Base-by-base conservation (phyloP, 1,140 invertebrate genomes). In the Heliothis subflexa region DNA sequence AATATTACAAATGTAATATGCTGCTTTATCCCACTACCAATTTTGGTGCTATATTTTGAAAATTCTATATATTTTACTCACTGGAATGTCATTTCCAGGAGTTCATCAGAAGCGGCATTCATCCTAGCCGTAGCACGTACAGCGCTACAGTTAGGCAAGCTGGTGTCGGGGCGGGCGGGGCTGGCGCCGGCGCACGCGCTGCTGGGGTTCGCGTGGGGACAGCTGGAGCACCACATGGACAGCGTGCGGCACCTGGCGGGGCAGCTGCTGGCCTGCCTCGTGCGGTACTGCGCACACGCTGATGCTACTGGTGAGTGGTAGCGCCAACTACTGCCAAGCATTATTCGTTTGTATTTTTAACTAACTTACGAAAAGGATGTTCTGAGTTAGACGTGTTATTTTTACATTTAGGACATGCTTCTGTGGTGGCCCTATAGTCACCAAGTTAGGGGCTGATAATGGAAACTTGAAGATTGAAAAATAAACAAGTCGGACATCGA, bases 201-300 rank as follows among this genome's bases (percentile, higher is more conserved):
- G 75, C 80, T 95, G 7, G 45, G 71, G 55, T 95, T 92, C 78
- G 84, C 93, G 10, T 95, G 95, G 95, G 52, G 87, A 0, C 92
- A 95, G 81, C 84, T 96, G 7, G 91, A 96, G 40, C 94, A 96
- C 80, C 89, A 95, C 80, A 94, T 96, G 79, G 96, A 96, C 83
- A 95, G 95, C 52, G 95, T 96, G n/a, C 87, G 95, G 0, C 95
- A 96, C 86, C 86, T 96, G 18, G 86, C 92, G 5, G 91, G 88
- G 2, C 92, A 95, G 74, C 80, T 94, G 3, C 77, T 95, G 18
- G 82, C 74, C 5, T 91, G 94, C 78, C 85, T 95, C 33, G 86
- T 95, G 0, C 90, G 89, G 74, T 87, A 93, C 80, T 88, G 90
- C 61, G 45, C 89, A 28, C 79, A 83, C 61, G 40, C 90, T 47